phyloP scores from a whole-genome alignment of 37 sponge, comb jelly and placozoan genomes.

The Theonella swinhoei region DNA sequence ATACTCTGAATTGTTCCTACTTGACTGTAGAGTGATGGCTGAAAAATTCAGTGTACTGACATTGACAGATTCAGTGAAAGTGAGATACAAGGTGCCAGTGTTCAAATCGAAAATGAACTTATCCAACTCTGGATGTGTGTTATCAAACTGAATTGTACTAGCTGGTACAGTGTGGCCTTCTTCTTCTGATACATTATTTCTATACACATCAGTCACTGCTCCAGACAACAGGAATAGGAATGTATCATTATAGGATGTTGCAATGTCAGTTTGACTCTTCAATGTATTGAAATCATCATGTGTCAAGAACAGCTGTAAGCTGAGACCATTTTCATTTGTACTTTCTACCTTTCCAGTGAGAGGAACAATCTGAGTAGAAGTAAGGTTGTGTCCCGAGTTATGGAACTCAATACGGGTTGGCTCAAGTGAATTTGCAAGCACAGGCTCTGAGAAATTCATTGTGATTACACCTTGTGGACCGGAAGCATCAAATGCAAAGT shows the following conservation, averaged over 20 bases:
- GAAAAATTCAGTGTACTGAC: constrained; percentile 50
- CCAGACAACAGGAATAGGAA: constrained; percentile 66
- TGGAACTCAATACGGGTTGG: constrained; percentile 66
- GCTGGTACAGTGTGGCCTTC: constrained; percentile 70
- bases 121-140: constrained; percentile 64
- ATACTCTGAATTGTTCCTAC: neutral
- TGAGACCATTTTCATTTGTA: constrained; percentile 30
- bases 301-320: constrained; percentile 29
- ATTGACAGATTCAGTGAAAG: constrained; percentile 81
- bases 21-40: constrained; percentile 64
- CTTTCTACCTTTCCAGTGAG: constrained; percentile 32
- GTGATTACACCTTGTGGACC: constrained; percentile 38
- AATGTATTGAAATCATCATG: constrained; percentile 59
- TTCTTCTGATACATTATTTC: constrained; percentile 46
- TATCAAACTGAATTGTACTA: constrained; percentile 42
- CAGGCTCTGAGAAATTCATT: constrained; percentile 75
- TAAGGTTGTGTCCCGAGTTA: constrained; percentile 46
- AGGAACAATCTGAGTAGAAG: constrained; percentile 16
- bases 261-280: constrained; percentile 60
- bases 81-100: constrained; percentile 54
- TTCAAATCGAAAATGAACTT: constrained; percentile 74
- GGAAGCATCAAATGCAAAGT: constrained; percentile 50
- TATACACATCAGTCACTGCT: constrained; percentile 65
- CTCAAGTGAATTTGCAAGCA: constrained; percentile 42
- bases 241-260: constrained; percentile 62